Evolutionary conservation across 2,888 invertebrate genomes (phyloP), one percentile per base, ranked within the genome.

Genomic region (Reticulitermes lucifugus): DNA sequence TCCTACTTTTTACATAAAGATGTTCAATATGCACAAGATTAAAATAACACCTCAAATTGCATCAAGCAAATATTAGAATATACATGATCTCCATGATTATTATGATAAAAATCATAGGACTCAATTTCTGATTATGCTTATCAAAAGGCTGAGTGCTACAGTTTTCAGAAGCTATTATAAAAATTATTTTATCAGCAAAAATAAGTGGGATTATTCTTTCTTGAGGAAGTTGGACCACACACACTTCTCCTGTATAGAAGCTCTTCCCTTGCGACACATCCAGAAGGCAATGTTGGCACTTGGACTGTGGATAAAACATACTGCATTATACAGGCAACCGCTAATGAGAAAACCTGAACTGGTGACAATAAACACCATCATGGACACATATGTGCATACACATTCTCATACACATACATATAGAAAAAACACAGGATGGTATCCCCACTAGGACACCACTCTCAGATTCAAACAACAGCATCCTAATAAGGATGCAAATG

Each of bases 201-300:
- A 84, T 84, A 84, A 84, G 46, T 65, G 84, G 84, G 79, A 55
- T 55, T 79, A 41, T n/a, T 80, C 73, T 84, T 80, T 80, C 55
- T 80, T 41, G 84, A 80, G 84, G 84, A 79, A 59, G 70, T 51
- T 84, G 80, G 84, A 84, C 81, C 84, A 80, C 71, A 51, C 60
- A 83, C 75, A 83, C 80, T 80, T 80, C 60, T 73, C 60, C 25
- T 79, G 29, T 29, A 80, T 10, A 80, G 60, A 80, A 80, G 80
- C 80, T 80, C 80, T 29, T 80, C 60, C 73, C 60, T 59, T 80
- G 55, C 41, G 21, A 80, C 55, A 75, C 71, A 80, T 83, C 59
- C 82, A 80, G 86, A 87, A 87, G 87, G 87, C 87, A 86, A 85
- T 86, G 85, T 87, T 87, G 87, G 87, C 87, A 85, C 87, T 86